A percentile compares a stretch with the other conserved stretches of the same genome.
These are phyloP conservation scores for Pica pica DNA, from an alignment of 2,113 vertebrate species.

Conservation along the genomic window DNA sequence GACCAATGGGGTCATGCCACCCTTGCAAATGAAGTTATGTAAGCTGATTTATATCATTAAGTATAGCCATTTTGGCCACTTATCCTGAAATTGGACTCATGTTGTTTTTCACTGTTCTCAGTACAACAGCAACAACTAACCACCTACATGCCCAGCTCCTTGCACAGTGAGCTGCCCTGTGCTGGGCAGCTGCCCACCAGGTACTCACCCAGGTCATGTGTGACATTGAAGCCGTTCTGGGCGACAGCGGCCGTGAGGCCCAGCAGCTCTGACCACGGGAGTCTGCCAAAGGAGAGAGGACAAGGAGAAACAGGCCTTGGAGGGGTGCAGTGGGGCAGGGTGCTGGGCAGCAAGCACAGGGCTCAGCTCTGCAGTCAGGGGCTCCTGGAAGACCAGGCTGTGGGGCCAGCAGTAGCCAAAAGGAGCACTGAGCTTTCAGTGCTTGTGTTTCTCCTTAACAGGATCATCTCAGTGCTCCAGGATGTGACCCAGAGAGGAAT, in stretches of 20 bases:
- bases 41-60: too few species aligned
- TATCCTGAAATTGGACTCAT: too few species aligned
- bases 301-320: not conserved
- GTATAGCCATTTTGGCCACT: too few species aligned
- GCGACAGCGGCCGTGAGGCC: constrained; percentile 82
- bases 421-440: not conserved
- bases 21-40: too few species aligned
- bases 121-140: not conserved
- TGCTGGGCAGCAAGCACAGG: not conserved
- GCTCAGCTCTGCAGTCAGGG: rapidly evolving
- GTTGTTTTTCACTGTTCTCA: too few species aligned
- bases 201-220: constrained; percentile 89
- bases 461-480: not conserved
- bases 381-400: not conserved
- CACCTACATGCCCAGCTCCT: not conserved
- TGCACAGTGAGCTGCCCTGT: rapidly evolving
- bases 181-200: not conserved
- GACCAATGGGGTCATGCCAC: too few species aligned
- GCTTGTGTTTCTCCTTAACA: not conserved
- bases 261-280: constrained; percentile 87
- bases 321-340: not conserved
- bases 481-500: not conserved
- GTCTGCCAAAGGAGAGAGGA: constrained; percentile 66
- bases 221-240: constrained; percentile 91
- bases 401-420: not conserved